These are phyloP conservation scores for Sebastes diploproa DNA, from an alignment of 2,797 vertebrate species.

Conservation along the genomic window DNA sequence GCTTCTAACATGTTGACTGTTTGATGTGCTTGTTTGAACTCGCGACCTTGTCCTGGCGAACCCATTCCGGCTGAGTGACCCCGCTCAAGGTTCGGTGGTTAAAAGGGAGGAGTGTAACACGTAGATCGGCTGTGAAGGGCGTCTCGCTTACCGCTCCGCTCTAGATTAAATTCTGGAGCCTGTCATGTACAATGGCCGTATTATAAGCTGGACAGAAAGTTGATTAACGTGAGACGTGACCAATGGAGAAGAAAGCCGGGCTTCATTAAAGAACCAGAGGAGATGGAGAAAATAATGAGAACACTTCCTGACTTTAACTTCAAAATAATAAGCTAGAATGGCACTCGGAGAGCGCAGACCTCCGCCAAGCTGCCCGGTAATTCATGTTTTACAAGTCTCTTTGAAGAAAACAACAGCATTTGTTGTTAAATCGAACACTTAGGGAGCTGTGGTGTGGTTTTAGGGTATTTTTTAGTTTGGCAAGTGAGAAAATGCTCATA, in stretches of 20 bases:
- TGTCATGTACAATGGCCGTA: slow-evolving; percentile 53
- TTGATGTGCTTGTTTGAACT: slow-evolving; percentile 47
- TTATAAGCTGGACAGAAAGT: slow-evolving; percentile 35
- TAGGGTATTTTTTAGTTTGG: background rate
- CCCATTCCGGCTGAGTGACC: slow-evolving; percentile 34
- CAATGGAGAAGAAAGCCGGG: slow-evolving; percentile 29
- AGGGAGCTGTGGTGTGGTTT: background rate
- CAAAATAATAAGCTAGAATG: background rate
- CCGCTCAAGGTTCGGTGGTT: slow-evolving; percentile 12
- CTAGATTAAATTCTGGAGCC: slow-evolving; percentile 53
- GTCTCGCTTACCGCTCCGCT: slow-evolving; percentile 26
- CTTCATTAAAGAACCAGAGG: slow-evolving; percentile 8
- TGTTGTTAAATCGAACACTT: background rate
- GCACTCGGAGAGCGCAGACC: too few relatives aligned
- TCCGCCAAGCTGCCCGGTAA: background rate
- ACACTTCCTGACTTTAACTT: background rate
- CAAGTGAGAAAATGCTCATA: background rate
- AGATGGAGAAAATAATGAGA: background rate
- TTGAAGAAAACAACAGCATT: background rate
- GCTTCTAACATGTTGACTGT: background rate
- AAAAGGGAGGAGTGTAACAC: slow-evolving; percentile 21
- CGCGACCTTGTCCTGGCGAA: slow-evolving; percentile 27
- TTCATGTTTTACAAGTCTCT: background rate
- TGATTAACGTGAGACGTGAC: slow-evolving; percentile 44
- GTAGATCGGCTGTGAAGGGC: slow-evolving; percentile 52